Conservation (phyloP, 2,113 vertebrate genomes). For the Antechinus stuartii region DNA sequence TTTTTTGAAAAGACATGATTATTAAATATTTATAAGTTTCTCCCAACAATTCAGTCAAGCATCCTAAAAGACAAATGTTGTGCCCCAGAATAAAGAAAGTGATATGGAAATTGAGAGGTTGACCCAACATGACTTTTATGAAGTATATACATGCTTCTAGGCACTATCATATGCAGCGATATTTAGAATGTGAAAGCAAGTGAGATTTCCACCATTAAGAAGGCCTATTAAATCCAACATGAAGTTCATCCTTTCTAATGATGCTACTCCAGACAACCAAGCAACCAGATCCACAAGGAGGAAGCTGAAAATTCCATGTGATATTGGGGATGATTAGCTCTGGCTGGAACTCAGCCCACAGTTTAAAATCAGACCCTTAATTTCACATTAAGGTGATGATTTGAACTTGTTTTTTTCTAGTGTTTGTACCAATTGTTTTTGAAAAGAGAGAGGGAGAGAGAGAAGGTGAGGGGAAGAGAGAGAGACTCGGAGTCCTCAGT, state of each 20-base stretch:
- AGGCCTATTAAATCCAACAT: background rate
- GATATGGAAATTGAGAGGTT: background rate
- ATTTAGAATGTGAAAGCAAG: background rate
- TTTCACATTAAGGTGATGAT: slow-evolving; percentile 4
- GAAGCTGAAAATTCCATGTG: background rate
- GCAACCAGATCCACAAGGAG: background rate
- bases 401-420: background rate
- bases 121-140: background rate
- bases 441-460: background rate
- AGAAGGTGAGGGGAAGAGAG: background rate
- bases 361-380: background rate
- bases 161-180: background rate
- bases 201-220: background rate
- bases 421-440: background rate
- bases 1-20: background rate
- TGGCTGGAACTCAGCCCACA: background rate
- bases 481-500: background rate
- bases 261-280: background rate
- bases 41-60: background rate
- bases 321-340: background rate
- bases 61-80: background rate
- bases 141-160: background rate
- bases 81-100: background rate
- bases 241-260: background rate
- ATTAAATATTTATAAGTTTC: background rate